phyloP scores from a whole-genome alignment of 2,113 vertebrate species.

The Grantiella picta region DNA sequence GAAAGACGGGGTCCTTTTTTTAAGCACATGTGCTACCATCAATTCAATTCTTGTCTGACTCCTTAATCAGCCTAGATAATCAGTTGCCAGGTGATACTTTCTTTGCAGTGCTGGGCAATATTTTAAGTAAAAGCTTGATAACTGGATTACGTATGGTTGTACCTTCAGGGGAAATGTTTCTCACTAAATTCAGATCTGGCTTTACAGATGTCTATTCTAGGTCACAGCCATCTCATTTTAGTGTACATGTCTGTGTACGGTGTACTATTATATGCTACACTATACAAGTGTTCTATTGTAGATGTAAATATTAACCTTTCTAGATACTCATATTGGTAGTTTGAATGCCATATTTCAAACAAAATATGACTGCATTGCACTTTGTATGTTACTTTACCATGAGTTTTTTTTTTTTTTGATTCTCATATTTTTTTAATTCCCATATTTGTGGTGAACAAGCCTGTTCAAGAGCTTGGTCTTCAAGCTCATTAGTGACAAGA shows the following conservation, averaged over 20 bases:
- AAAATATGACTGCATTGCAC: not conserved
- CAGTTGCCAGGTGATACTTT: not conserved
- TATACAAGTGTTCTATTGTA: not conserved
- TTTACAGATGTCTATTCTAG: not conserved
- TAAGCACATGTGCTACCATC: rapidly evolving
- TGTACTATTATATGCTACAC: not conserved
- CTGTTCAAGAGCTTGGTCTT: not conserved
- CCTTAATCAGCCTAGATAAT: not conserved
- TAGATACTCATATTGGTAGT: not conserved
- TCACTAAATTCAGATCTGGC: not conserved
- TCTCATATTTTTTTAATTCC: not conserved
- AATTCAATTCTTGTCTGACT: not conserved
- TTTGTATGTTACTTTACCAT: not conserved
- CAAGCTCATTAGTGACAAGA: not conserved
- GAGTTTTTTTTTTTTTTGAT: not conserved
- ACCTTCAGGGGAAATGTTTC: not conserved
- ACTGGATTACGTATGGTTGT: not conserved
- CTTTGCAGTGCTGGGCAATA: not conserved
- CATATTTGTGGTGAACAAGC: not conserved
- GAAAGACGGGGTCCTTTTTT: not conserved
- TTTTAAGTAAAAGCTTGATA: not conserved
- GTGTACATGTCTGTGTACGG: not conserved
- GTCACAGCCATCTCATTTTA: not conserved
- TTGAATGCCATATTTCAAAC: not conserved
- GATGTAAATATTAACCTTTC: not conserved